phyloP scores from a whole-genome alignment of 2,797 vertebrate genomes.

The Momotus momota region DNA sequence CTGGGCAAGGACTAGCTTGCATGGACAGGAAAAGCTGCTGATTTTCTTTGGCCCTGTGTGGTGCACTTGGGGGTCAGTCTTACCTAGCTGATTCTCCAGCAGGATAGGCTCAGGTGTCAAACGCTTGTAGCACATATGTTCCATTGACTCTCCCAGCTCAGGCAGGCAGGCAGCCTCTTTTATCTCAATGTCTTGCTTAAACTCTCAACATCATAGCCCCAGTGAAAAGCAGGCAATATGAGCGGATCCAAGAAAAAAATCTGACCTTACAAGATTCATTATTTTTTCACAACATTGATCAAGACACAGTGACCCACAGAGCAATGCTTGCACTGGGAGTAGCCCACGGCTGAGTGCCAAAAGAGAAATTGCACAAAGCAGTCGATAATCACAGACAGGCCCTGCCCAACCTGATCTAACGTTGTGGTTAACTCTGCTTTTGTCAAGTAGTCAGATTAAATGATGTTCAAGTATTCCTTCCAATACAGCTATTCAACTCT shows the following conservation, averaged over 20 bases:
- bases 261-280: neutral
- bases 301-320: neutral
- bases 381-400: neutral
- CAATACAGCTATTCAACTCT: neutral
- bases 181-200: neutral
- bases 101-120: neutral
- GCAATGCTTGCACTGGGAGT: neutral
- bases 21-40: neutral
- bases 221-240: neutral
- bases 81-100: neutral
- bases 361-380: neutral
- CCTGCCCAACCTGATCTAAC: neutral
- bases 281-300: neutral
- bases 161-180: neutral
- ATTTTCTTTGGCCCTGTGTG: neutral
- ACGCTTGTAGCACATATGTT: neutral
- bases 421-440: neutral
- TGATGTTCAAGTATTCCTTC: neutral
- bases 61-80: neutral
- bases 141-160: neutral
- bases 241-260: neutral
- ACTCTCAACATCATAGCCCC: neutral
- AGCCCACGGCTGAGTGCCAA: fast-evolving
- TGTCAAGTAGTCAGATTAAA: neutral
- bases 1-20: neutral